phyloP scores from a whole-genome alignment of 1,140 invertebrate genomes.

The Meteorus sp. region DNA sequence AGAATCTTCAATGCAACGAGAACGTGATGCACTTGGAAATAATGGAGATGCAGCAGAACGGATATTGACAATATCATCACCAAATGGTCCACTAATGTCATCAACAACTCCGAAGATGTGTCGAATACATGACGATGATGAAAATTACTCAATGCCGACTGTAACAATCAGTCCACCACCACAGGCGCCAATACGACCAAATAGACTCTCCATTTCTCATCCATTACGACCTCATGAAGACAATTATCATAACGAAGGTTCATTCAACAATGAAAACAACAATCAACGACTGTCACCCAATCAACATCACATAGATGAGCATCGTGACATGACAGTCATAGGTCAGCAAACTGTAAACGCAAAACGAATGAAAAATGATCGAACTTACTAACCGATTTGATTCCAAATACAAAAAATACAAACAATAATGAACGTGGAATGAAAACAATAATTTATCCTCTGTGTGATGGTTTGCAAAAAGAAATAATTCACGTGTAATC shows the following conservation, averaged over 20 bases:
- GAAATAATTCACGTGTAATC: not conserved
- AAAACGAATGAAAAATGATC: slow-evolving; percentile 6
- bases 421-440: not conserved
- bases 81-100: slow-evolving; percentile 26
- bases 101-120: slow-evolving; percentile 33
- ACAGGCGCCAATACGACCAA: slow-evolving; percentile 39
- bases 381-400: too few species aligned
- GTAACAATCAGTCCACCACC: slow-evolving; percentile 41
- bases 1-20: slow-evolving; percentile 17
- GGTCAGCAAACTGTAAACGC: slow-evolving; percentile 24
- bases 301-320: too few species aligned
- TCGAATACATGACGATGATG: too few species aligned
- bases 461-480: not conserved
- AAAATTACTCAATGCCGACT: slow-evolving; percentile 30
- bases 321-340: slow-evolving; percentile 17
- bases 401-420: not conserved
- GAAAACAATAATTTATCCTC: too few species aligned
- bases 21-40: slow-evolving; percentile 14
- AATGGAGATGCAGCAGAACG: slow-evolving; percentile 18
- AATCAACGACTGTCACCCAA: too few species aligned
- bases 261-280: too few species aligned
- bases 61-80: slow-evolving; percentile 24
- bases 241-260: too few species aligned
- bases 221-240: slow-evolving; percentile 43
- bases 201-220: slow-evolving; percentile 47